Evolutionary conservation across 2,113 vertebrate genomes (phyloP), one percentile per base, ranked within the genome.

Genomic region (Forbesichthys agassizii): DNA sequence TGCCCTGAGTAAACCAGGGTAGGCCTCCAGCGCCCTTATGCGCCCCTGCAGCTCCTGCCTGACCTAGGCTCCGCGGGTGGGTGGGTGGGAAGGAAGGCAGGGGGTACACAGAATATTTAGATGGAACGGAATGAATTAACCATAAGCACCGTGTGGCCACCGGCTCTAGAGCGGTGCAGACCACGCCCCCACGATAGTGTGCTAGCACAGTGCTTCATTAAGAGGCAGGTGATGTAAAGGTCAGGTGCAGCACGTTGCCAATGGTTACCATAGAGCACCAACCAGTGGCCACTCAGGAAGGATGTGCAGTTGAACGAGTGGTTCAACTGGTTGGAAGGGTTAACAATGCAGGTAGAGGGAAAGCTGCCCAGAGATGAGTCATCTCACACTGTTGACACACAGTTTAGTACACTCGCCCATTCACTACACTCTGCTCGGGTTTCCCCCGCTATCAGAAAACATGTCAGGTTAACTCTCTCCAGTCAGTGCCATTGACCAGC

Each of bases 1-100:
- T 51, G 78, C 77, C 10, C 80, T 89, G 91, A 94, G 84, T 75
- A 92, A 91, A 79, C 88, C 86, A 9, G 79, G 87, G 68, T 88
- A 86, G 51, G 1, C 48, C 74, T 90, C 81, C 80, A 95, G 91
- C 62, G 92, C 78, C 71, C 92, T 88, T 81, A 94, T 65, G 3
- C 89, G 83, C 53, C 83, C 64, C 86, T 93, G 85, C 16, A 62
- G 80, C 87, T 93, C 85, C 79, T 81, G 77, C 79, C 89, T 93
- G 86, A 93, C 89, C 96, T 96, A 89, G 81, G 85, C 76, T 65
- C 83, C 80, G 18, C 65, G 67, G 68, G n/a, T 60, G n/a, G 77
- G 59, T 0, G 60, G 11, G 42, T 56, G 47, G 58, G 71, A 79
- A 47, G 74, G 73, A 51, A 60, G 46, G 49, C 52, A 27, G 64